Conservation (phyloP, 2,888 invertebrate species). For the Cremastinae sp. region DNA sequence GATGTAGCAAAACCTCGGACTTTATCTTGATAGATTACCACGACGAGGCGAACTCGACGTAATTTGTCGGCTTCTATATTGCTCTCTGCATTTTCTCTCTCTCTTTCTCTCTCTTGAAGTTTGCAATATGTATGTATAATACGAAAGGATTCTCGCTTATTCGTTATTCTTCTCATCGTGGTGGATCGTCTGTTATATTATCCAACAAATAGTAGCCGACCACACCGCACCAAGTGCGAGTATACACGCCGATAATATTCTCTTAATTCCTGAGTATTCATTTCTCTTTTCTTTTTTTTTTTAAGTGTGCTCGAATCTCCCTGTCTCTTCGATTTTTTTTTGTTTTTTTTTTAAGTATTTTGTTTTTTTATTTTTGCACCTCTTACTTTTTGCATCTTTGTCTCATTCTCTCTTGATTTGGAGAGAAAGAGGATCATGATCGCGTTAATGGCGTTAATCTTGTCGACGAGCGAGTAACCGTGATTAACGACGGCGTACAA, state of each 20-base stretch:
- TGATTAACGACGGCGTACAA: constrained; percentile 68
- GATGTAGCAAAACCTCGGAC: constrained; percentile 61
- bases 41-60: constrained; percentile 63
- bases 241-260: constrained; percentile 22
- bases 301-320: neutral
- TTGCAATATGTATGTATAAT: constrained; percentile 14
- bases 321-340: no score
- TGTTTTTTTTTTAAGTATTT: no score
- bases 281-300: no score
- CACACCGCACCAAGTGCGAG: constrained; percentile 45
- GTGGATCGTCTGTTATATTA: constrained; percentile 43
- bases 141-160: constrained; percentile 33
- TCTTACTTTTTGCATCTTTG: neutral
- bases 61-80: constrained; percentile 69
- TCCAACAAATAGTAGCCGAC: constrained; percentile 13
- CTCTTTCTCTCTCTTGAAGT: constrained; percentile 27
- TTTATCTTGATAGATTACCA: constrained; percentile 74
- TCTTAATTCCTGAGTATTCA: neutral
- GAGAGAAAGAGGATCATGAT: constrained; percentile 55
- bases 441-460: constrained; percentile 73
- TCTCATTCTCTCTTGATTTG: neutral
- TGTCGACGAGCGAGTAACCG: constrained; percentile 63
- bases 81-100: constrained; percentile 39
- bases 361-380: no score
- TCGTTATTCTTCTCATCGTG: constrained; percentile 52